phyloP scores from a whole-genome alignment of 2,888 invertebrate genomes.

The Phyto melanocephala region DNA sequence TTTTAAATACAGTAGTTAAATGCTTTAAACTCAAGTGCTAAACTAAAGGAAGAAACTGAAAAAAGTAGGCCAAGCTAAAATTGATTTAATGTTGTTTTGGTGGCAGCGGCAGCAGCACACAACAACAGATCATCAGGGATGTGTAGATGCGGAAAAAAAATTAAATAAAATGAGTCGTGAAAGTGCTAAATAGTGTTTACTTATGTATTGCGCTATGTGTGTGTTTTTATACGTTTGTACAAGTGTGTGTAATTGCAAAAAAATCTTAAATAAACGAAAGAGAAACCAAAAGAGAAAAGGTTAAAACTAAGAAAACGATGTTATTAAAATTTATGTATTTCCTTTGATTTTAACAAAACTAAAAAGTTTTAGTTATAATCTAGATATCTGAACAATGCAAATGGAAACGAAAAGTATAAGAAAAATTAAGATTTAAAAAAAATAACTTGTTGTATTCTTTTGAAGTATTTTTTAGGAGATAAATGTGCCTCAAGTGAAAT shows the following conservation, averaged over 20 bases:
- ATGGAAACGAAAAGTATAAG: background rate
- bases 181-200: conserved; percentile 12
- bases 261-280: background rate
- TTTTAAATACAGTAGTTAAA: conserved; percentile 25
- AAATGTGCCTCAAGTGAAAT: background rate
- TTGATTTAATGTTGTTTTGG: conserved; percentile 73
- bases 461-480: background rate
- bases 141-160: background rate
- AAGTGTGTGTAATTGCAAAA: background rate
- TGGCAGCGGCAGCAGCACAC: background rate
- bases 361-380: conserved; percentile 41
- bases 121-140: background rate
- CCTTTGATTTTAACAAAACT: conserved; percentile 19
- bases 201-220: too few species aligned
- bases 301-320: conserved; percentile 3
- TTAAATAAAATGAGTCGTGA: conserved; percentile 3
- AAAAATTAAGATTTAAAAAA: background rate
- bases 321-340: conserved; percentile 52
- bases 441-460: too few species aligned
- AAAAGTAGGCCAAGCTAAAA: conserved; percentile 76
- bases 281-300: conserved; percentile 34
- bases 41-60: conserved; percentile 17
- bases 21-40: conserved; percentile 19
- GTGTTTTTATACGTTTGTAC: background rate
- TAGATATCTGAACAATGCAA: conserved; percentile 32